A percentile compares a stretch with the other conserved stretches of the same genome.
phyloP scores from a whole-genome alignment of 1,140 invertebrate species.

The Antheraea pernyi region DNA sequence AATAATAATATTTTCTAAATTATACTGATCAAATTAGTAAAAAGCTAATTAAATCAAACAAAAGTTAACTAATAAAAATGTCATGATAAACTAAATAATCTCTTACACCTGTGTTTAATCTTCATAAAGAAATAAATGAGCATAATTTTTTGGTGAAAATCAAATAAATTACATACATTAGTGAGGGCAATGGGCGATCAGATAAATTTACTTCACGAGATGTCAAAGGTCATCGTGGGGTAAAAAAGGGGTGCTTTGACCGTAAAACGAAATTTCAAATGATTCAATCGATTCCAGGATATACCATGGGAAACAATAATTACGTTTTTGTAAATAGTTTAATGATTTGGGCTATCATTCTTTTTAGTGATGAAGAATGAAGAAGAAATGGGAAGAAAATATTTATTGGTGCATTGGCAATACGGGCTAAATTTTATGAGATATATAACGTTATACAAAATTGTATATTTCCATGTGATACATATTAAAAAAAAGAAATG shows the following conservation, averaged over 20 bases:
- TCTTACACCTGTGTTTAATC: slow-evolving; percentile 47
- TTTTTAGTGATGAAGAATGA: too few species aligned
- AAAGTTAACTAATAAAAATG: not conserved
- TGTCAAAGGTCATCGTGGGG: slow-evolving; percentile 55
- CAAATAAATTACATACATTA: slow-evolving; percentile 31
- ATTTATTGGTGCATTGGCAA: too few species aligned
- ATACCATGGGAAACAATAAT: not conserved
- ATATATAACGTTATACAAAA: too few species aligned
- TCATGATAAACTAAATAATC: not conserved
- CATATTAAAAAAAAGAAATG: too few species aligned
- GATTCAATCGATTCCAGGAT: not conserved
- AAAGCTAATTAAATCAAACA: too few species aligned
- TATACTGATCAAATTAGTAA: too few species aligned
- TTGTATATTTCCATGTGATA: too few species aligned
- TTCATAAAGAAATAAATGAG: slow-evolving; percentile 42
- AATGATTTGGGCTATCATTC: not conserved
- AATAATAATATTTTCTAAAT: too few species aligned
- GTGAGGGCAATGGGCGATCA: slow-evolving; percentile 27
- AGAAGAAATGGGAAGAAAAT: too few species aligned
- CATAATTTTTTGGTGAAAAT: slow-evolving; percentile 23
- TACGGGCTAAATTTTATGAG: too few species aligned
- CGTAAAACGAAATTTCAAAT: not conserved
- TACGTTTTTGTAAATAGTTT: not conserved
- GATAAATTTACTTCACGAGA: slow-evolving; percentile 38
- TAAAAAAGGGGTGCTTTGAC: slow-evolving; percentile 10